Evolutionary conservation across 2,113 vertebrate species (phyloP), one percentile per base, ranked within the genome.

Genomic region (Myrmecophaga tridactyla): DNA sequence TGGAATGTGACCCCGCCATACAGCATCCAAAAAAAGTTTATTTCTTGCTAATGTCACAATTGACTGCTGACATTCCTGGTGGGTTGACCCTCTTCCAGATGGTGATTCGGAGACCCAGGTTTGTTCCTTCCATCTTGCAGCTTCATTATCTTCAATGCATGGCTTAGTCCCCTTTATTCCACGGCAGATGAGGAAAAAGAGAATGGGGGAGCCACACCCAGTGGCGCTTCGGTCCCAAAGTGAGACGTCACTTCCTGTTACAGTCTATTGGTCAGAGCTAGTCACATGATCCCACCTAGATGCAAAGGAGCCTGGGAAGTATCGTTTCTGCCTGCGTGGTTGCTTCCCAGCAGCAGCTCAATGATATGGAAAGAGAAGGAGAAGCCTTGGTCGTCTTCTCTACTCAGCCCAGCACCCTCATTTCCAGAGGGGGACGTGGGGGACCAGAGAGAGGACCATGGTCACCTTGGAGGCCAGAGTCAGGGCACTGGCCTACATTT

Each of bases 231-330:
- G 34, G 67, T 36, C 41, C 31, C n/a, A 20, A 73, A 56, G 43
- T 1, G 3, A 53, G 1, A 4, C 2, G 13, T 21, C 6, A 11
- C 3, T n/a, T 21, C 20, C 34, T 60, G 41, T 86, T 23, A 36
- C 0, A 31, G 9, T 9, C 77, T 85, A 58, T 92, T 92, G 93
- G 94, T 62, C 31, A 90, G 83, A n/a, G 18, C 1, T 15, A 46
- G 62, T 92, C 95, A 96, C 48, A 3, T 92, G 94, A 60, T 29
- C 11, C 7, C 1, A 12, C 60, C 18, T 36, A 43, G 34, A 1
- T 25, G 48, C 89, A 75, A 86, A 39, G 23, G 12, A 2, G 12
- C 4, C 69, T 97, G 94, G 91, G 93, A 94, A 94, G 67, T 95
- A 90, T 88, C 90, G 96, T 96, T n/a, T 62, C 6, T 25, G 72